phyloP scores from a whole-genome alignment of 23 tunicate genomes.

The Styela plicata region DNA sequence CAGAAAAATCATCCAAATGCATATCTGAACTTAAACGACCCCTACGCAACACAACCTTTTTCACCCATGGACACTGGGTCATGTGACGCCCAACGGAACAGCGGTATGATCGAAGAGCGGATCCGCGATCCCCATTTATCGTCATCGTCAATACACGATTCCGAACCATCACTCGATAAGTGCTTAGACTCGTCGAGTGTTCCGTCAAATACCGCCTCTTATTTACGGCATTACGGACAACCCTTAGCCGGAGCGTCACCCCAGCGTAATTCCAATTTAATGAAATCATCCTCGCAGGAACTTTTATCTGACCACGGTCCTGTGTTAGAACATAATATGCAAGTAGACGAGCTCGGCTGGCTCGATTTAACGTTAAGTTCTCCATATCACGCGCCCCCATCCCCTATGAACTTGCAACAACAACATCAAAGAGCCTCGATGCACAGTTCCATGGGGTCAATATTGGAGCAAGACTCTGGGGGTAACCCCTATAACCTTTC shows the following conservation, averaged over 20 bases:
- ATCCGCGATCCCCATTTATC: slow-evolving; percentile 61
- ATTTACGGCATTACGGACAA: slow-evolving; percentile 30
- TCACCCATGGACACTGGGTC: slow-evolving; percentile 87
- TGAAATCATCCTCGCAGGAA: slow-evolving; percentile 79
- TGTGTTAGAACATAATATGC: slow-evolving; percentile 12
- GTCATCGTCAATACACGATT: slow-evolving; percentile 73
- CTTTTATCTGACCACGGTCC: slow-evolving; percentile 39
- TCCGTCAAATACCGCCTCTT: slow-evolving; percentile 39
- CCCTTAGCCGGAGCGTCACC: slow-evolving; percentile 38
- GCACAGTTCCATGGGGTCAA: slow-evolving; percentile 43
- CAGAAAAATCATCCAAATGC: background rate
- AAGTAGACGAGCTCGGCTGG: slow-evolving; percentile 64
- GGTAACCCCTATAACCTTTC: slow-evolving; percentile 13
- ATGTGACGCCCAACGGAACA: slow-evolving; percentile 11
- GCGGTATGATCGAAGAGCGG: slow-evolving; percentile 44
- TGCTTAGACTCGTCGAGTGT: slow-evolving; percentile 45
- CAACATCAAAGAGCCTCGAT: slow-evolving; percentile 32
- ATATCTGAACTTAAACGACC: slow-evolving; percentile 42
- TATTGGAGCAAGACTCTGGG: slow-evolving; percentile 30
- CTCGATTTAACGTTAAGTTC: slow-evolving; percentile 64
- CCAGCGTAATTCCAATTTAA: slow-evolving; percentile 34
- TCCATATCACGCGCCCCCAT: slow-evolving; percentile 48
- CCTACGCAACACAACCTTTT: slow-evolving; percentile 63
- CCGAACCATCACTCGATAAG: slow-evolving; percentile 66
- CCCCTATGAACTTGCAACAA: slow-evolving; percentile 43